Base-by-base conservation (phyloP, 1,140 invertebrate species). In the Ceratina australensis region DNA sequence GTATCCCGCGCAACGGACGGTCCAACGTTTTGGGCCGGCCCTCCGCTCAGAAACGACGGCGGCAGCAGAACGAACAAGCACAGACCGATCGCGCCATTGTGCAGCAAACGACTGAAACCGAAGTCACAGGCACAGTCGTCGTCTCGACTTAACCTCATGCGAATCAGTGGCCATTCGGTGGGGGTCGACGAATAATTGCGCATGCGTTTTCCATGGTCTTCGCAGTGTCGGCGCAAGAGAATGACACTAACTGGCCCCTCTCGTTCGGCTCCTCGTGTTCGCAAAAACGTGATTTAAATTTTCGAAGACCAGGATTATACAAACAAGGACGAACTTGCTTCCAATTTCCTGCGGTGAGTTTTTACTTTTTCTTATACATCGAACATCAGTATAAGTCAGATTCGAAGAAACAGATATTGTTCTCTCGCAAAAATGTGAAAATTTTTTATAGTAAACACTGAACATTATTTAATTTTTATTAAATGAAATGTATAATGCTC, bases 11-110 rank as follows among this genome's bases (percentile, higher is more conserved):
- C 82, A 66, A 85, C 82, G 89, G 89, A 91, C 90, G 90, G 91
- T 89, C 90, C 90, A 89, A 89, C 88, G 88, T 79, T 82, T 88
- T 87, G 90, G 90, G 91, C 88, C 89, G 89, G 72, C 87, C 90
- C 90, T 90, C 90, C 90, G 90, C 88, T 92, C 90, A 92, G 89
- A 90, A 91, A 91, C 90, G 72, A 90, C 90, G 87, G 89, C 90
- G 85, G 85, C 87, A 89, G 74, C 77, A 87, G 78, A 68, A 74
- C 61, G 54, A 84, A 64, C 67, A 57, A 87, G 52, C 64, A 87
- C 78, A 74, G 47, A 90, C 84, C 81, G 78, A 84, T 72, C 87
- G 82, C 86, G 89, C 90, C 91, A 92, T 92, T 89, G 90, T 91
- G 88, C 90, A 87, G 89, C 79, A 87, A 88, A 91, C 87, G 89